A percentile compares a stretch with the other conserved stretches of the same genome.
Evolutionary conservation across 1,140 invertebrate genomes (phyloP).

Genomic region (Pseudomyrmex cubaensis): DNA sequence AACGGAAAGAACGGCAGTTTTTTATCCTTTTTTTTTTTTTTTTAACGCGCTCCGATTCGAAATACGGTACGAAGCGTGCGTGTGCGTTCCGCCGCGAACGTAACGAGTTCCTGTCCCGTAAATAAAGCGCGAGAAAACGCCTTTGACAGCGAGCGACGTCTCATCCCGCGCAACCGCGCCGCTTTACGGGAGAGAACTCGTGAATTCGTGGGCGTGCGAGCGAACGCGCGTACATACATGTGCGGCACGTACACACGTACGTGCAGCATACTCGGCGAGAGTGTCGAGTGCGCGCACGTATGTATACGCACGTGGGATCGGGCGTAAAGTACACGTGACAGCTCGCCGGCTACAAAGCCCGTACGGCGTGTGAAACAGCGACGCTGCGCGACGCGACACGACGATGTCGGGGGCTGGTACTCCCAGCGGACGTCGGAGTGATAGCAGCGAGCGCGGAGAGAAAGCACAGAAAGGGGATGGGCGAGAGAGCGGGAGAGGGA

Average conservation of each 20-base stretch:
- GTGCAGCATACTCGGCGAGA: too few species aligned
- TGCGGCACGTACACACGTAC: neutral
- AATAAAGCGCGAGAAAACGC: slow-evolving; percentile 41
- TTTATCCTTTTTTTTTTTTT: neutral
- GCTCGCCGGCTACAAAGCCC: slow-evolving; percentile 51
- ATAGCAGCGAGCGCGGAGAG: slow-evolving; percentile 1
- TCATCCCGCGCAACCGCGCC: slow-evolving; percentile 32
- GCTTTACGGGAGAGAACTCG: slow-evolving; percentile 34
- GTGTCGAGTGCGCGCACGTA: too few species aligned
- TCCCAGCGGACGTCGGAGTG: slow-evolving; percentile 33
- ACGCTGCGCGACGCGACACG: slow-evolving; percentile 39
- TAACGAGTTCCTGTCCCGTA: slow-evolving; percentile 57
- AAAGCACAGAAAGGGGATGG: slow-evolving; percentile 1
- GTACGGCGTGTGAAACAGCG: slow-evolving; percentile 54
- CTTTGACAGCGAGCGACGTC: slow-evolving; percentile 56
- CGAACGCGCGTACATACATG: neutral
- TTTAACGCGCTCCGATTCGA: slow-evolving; percentile 5
- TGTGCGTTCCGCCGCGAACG: slow-evolving; percentile 17
- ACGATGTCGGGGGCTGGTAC: slow-evolving; percentile 38
- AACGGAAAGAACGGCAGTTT: slow-evolving; percentile 4
- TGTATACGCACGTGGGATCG: too few species aligned
- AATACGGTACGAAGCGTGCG: neutral
- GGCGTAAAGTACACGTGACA: slow-evolving; percentile 51
- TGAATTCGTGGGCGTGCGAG: slow-evolving; percentile 11
- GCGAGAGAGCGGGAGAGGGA: slow-evolving; percentile 8